Evolutionary conservation across 37 sponge, comb jelly and placozoan species (phyloP), one percentile per base, ranked within the genome.

Genomic region (Theonella swinhoei): DNA sequence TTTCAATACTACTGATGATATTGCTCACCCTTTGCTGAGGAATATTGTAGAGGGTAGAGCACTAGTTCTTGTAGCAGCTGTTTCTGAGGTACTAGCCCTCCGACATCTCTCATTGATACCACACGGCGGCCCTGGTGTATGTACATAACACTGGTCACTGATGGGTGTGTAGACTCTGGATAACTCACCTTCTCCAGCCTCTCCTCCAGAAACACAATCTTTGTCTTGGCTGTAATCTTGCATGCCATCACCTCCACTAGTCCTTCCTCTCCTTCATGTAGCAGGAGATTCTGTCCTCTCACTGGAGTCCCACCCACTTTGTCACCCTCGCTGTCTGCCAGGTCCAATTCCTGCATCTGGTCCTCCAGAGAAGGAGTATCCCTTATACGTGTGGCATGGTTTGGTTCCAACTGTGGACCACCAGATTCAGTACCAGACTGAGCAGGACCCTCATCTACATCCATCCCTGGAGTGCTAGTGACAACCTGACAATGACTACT

Each of bases 31-130:
- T n/a, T 36, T 23, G 9, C 1, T 0, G 42, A 11, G 20, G 68
- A 75, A 30, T 23, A 7, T 9, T 32, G 23, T 22, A 91, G 67
- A 4, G 93, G 89, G 39, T 47, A 39, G 26, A 82, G 73, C 17
- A 92, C 81, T 11, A 88, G 43, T 31, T 92, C 81, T 28, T 39
- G 70, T 31, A 91, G 81, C 68, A 81, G 70, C 73, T 88, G 63
- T 5, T 66, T 38, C 36, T 87, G 92, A 19, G 30, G 60, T 70
- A 59, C 31, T 47, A 78, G n/a, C 34, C 93, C 93, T 26, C 86
- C 90, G 40, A 92, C 42, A 20, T 34, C 22, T 31, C 62, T 38
- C 38, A 83, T 47, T 17, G 54, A 17, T 47, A 47, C 14, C 54
- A 47, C 54, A 7, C 54, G 54, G 11, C 54, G n/a, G n/a, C n/a